phyloP scores from a whole-genome alignment of 1,140 invertebrate species.

The Nebria ingens region DNA sequence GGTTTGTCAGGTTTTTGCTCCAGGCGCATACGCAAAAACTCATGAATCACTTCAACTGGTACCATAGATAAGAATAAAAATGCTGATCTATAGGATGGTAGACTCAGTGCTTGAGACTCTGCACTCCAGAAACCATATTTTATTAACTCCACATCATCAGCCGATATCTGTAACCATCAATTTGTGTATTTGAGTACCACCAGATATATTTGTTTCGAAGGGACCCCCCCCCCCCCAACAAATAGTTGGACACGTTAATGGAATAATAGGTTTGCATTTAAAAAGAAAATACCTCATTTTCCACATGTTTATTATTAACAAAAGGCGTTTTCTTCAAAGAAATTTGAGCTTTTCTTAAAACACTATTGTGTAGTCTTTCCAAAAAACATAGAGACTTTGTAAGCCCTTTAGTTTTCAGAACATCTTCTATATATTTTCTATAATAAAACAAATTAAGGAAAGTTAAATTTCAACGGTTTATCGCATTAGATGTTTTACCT shows the following conservation, averaged over 20 bases:
- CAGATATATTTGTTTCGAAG: too few relatives aligned
- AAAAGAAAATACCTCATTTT: constrained; percentile 28
- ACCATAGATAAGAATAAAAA: constrained; percentile 78
- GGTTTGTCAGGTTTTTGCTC: constrained; percentile 76
- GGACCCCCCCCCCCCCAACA: too few relatives aligned
- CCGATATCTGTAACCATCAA: constrained; percentile 15
- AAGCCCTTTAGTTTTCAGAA: constrained; percentile 74
- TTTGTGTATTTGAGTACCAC: too few relatives aligned
- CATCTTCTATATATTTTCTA: constrained; percentile 76
- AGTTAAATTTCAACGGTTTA: background rate
- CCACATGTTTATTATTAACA: constrained; percentile 18
- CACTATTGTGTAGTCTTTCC: constrained; percentile 53
- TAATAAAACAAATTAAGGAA: constrained; percentile 10
- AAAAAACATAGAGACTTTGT: constrained; percentile 66
- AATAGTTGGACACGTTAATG: background rate
- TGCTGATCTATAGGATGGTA: constrained; percentile 72
- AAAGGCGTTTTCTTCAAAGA: constrained; percentile 48
- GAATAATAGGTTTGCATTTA: background rate
- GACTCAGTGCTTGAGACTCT: constrained; percentile 59
- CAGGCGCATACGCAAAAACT: constrained; percentile 72
- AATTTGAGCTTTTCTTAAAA: constrained; percentile 56
- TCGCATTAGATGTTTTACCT: constrained; percentile 33
- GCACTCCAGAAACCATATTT: constrained; percentile 67
- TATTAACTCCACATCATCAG: constrained; percentile 35
- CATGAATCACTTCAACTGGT: constrained; percentile 77